Evolutionary conservation across 2,797 vertebrate genomes (phyloP).

Genomic region (Trachurus trachurus): DNA sequence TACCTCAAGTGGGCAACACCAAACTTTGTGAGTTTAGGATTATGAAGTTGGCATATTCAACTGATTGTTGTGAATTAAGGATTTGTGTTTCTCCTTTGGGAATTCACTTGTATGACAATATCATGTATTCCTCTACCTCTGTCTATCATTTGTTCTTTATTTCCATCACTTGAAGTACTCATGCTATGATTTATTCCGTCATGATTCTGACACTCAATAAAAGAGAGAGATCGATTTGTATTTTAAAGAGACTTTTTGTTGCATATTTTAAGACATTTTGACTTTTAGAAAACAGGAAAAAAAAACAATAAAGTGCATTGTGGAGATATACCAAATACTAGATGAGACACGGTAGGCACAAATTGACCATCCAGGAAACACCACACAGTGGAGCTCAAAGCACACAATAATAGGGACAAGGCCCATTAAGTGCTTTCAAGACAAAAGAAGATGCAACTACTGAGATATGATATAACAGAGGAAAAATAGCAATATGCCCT

Average conservation of each 20-base stretch:
- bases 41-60: too few species aligned
- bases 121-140: background rate
- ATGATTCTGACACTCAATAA: background rate
- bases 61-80: too few species aligned
- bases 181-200: background rate
- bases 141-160: background rate
- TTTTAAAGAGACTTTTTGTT: background rate
- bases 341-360: background rate
- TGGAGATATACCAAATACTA: background rate
- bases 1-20: background rate
- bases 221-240: background rate
- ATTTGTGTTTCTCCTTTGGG: too few species aligned
- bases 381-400: conserved; percentile 32
- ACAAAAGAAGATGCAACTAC: background rate
- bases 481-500: background rate
- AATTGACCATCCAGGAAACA: background rate
- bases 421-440: background rate
- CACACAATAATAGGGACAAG: background rate
- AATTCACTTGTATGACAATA: background rate
- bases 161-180: background rate
- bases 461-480: background rate
- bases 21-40: background rate
- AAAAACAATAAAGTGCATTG: background rate
- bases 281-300: background rate
- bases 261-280: background rate